Conservation (phyloP, 1,140 invertebrate species). For the Drosophila guanche region DNA sequence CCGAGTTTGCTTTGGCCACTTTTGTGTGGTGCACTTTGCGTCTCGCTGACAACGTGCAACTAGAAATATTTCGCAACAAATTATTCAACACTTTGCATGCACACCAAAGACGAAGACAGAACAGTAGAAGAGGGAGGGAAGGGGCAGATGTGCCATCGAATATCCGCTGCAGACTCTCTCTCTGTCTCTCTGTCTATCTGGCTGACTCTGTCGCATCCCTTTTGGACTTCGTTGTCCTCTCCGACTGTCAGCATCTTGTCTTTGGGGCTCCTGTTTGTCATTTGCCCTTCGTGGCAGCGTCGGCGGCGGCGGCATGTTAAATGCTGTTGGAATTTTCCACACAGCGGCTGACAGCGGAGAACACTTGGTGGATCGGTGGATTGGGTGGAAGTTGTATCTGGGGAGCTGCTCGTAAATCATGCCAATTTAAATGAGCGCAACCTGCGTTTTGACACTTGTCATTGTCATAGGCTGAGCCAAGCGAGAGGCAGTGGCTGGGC, state of each 20-base stretch:
- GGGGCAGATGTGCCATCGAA: too few species aligned
- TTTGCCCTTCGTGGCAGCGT: conserved; percentile 42
- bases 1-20: not conserved
- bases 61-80: conserved; percentile 80
- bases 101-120: conserved; percentile 30
- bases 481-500: not conserved
- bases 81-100: conserved; percentile 80
- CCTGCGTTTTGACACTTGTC: conserved; percentile 79
- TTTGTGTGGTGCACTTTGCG: conserved; percentile 45
- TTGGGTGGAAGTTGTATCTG: not conserved
- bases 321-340: conserved; percentile 69
- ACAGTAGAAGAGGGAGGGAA: too few species aligned
- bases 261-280: conserved; percentile 67
- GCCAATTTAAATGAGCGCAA: conserved; percentile 78
- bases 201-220: not conserved
- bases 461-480: conserved; percentile 24
- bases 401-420: conserved; percentile 67
- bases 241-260: conserved; percentile 71
- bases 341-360: conserved; percentile 24
- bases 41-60: conserved; percentile 49
- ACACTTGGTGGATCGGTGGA: not conserved
- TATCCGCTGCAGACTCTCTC: too few species aligned
- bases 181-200: too few species aligned
- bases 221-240: not conserved
- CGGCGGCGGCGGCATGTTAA: conserved; percentile 56